Percentiles rank a stretch among this genome's conserved stretches.
Conservation (phyloP, 1,140 invertebrate genomes). For the Drosophila kohkoa region DNA sequence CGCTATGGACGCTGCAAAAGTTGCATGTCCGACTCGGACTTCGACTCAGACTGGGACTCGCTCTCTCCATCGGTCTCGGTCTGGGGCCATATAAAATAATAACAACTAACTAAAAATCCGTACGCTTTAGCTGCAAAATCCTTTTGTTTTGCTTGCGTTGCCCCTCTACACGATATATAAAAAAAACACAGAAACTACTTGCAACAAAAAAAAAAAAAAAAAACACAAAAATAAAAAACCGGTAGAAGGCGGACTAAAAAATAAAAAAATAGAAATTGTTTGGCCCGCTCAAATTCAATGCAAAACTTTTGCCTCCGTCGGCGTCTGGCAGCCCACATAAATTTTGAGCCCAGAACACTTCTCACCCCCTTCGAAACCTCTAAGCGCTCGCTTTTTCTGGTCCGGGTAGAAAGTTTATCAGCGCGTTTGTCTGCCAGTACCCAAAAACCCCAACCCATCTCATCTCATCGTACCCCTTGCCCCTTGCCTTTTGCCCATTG, state of each 20-base stretch:
- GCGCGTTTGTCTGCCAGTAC: conserved; percentile 61
- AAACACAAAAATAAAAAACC: conserved; percentile 18
- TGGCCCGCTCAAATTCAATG: conserved; percentile 81
- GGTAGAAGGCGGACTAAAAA: not conserved
- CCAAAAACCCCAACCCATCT: conserved; percentile 16
- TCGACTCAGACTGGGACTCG: conserved; percentile 35
- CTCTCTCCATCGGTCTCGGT: conserved; percentile 26
- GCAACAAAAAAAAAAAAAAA: conserved; percentile 49
- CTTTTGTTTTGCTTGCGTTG: conserved; percentile 68
- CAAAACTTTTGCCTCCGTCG: conserved; percentile 74
- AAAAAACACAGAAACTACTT: conserved; percentile 66
- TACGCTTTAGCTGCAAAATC: conserved; percentile 82
- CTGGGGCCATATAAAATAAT: conserved; percentile 79
- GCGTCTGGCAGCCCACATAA: conserved; percentile 76
- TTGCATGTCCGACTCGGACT: conserved; percentile 71
- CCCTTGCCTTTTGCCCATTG: too few species aligned
- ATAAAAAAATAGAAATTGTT: conserved; percentile 66
- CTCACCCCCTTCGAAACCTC: not conserved
- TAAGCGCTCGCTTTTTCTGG: conserved; percentile 26
- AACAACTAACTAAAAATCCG: conserved; percentile 83
- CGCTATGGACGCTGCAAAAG: conserved; percentile 62
- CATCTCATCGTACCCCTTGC: not conserved
- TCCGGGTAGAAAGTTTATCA: conserved; percentile 75
- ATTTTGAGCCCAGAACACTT: conserved; percentile 46
- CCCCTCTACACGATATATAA: conserved; percentile 27